Evolutionary conservation across 2,888 invertebrate genomes (phyloP), one percentile per base, ranked within the genome.

Genomic region (Clivina fossor): DNA sequence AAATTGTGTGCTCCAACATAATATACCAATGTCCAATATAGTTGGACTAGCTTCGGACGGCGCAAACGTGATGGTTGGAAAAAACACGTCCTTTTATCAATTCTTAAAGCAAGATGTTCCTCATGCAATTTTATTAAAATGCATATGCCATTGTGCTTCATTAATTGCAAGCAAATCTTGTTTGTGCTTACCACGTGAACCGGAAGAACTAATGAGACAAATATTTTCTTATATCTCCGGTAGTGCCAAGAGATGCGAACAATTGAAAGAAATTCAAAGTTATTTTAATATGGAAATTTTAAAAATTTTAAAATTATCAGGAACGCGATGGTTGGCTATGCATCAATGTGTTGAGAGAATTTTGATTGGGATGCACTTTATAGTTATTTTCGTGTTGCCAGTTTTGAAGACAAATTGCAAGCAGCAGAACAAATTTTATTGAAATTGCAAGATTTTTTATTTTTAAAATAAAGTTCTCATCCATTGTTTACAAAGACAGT

Each of bases 1-100:
- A 28, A 30, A 16, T 22, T 55, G 47, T 11, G 8, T 55, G 18
- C 33, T 38, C 13, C 4, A 24, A 8, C 35, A 55, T 22, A 43
- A 43, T 16, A 8, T 55, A 18, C 55, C 55, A 4, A 26, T 55
- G 24, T 9, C 28, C 11, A 55, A 55, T 20, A 37, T 55, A 37
- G 32, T 55, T 38, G 48, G 48, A 5, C 18, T 55, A 46, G 55
- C 55, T 38, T 41, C 24, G 26, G 54, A 57, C 35, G 40, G 44
- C 13, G 57, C 54, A 9, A 43, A 37, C 8, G 57, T 57, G 11
- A 57, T 57, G 57, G 30, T 28, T n/a, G 57, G 47, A 13, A 9
- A 3, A 9, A 20, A 38, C 8, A 47, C 46, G 13, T 57, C 54
- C 3, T 47, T 57, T 13, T 35, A 50, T 33, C 26, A 37, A 16